Conservation (phyloP, 2,888 invertebrate genomes). For the Latrodectus hesperus region DNA sequence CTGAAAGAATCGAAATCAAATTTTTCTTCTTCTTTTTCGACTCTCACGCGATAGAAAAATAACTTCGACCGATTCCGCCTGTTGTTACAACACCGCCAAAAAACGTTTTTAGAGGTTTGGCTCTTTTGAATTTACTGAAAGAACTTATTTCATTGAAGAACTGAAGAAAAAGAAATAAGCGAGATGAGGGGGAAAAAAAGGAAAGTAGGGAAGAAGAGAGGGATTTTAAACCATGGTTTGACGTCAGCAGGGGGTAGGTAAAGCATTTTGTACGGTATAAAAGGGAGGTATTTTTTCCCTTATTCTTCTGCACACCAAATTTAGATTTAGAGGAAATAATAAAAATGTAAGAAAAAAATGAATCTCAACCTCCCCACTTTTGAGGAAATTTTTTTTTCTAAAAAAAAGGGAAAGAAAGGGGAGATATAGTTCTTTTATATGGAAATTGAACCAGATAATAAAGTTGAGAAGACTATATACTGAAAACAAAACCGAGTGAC, state of each 20-base stretch:
- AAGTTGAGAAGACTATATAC: constrained; percentile 3
- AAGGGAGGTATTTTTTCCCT: constrained; percentile 27
- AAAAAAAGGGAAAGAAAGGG: neutral
- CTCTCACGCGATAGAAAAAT: constrained; percentile 13
- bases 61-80: neutral
- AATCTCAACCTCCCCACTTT: neutral
- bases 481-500: constrained; percentile 16
- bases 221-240: constrained; percentile 6
- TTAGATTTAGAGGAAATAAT: constrained; percentile 47
- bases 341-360: neutral
- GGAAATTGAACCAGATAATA: constrained; percentile 63
- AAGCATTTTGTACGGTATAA: constrained; percentile 55
- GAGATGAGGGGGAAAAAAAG: neutral
- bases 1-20: too few species aligned
- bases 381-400: neutral
- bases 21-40: too few species aligned
- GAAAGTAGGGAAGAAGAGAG: neutral
- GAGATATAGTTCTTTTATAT: constrained; percentile 65
- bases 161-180: neutral
- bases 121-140: constrained; percentile 31
- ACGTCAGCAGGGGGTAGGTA: constrained; percentile 6
- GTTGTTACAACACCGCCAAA: neutral
- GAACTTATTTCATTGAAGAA: constrained; percentile 50
- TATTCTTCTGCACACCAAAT: constrained; percentile 34
- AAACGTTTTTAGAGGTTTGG: constrained; percentile 17